A percentile compares a stretch with the other conserved stretches of the same genome.
Conservation (phyloP, 2,797 vertebrate species). For the Manis crassicaudata region DNA sequence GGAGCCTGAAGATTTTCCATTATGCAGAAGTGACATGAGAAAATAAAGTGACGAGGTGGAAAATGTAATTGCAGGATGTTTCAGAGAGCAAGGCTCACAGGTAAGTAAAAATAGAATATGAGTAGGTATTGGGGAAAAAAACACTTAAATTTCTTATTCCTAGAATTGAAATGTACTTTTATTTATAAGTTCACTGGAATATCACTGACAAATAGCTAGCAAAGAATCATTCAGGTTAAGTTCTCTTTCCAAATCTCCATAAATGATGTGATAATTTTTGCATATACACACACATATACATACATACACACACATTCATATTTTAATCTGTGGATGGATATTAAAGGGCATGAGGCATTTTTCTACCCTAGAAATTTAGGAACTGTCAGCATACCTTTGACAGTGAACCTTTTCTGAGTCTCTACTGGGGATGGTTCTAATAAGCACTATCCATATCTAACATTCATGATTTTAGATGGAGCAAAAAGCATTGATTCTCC, state of each 20-base stretch:
- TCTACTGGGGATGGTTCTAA: neutral
- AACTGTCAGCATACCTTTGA: neutral
- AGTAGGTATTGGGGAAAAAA: neutral
- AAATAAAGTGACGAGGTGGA: neutral
- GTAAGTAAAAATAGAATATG: neutral
- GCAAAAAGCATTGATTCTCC: slow-evolving; percentile 9
- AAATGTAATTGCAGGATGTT: neutral
- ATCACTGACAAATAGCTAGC: neutral
- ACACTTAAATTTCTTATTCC: neutral
- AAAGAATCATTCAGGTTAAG: neutral
- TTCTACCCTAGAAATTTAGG: neutral
- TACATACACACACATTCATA: neutral
- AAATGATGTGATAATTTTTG: neutral
- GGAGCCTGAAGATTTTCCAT: neutral
- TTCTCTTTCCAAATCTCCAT: neutral
- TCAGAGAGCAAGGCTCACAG: neutral
- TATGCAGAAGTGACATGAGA: neutral
- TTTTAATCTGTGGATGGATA: neutral
- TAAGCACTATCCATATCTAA: slow-evolving; percentile 5
- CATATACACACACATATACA: neutral
- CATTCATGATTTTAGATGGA: slow-evolving; percentile 48
- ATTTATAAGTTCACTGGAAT: neutral
- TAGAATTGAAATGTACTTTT: neutral
- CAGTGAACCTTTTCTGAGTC: neutral
- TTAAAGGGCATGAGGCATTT: neutral